Percentiles rank a stretch among this genome's conserved stretches.
Evolutionary conservation across 2,888 invertebrate species (phyloP).

Genomic region (Pseudococcus longispinus): DNA sequence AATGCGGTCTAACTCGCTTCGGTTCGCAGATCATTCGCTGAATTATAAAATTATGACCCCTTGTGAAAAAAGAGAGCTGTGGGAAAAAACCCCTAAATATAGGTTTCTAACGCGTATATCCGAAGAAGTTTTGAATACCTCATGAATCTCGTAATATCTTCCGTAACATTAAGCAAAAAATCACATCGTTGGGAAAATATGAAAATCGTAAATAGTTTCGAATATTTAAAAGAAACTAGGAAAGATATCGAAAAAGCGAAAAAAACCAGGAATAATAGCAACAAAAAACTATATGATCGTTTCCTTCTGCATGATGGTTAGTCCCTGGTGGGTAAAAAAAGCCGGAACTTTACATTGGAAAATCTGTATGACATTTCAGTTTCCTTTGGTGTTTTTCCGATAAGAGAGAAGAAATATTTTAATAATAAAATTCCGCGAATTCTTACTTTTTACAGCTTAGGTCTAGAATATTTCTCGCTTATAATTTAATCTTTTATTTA

Average conservation of each 20-base stretch:
- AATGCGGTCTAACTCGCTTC: background rate
- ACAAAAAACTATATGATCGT: background rate
- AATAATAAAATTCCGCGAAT: conserved; percentile 33
- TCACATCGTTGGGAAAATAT: background rate
- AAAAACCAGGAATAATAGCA: background rate
- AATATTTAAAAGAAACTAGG: background rate
- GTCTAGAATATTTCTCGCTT: conserved; percentile 15
- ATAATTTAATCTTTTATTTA: conserved; percentile 37
- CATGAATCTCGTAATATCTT: conserved; percentile 4
- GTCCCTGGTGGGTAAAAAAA: background rate
- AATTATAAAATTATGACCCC: conserved; percentile 19
- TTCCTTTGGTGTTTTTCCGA: conserved; percentile 2
- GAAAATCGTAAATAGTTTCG: background rate
- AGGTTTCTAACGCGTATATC: background rate
- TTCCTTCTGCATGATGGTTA: background rate
- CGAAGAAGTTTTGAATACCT: conserved; percentile 19
- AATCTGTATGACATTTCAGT: conserved; percentile 32
- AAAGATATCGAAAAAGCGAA: background rate
- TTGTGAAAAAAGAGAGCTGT: background rate
- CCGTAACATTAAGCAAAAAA: conserved; percentile 32
- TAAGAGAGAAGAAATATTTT: background rate
- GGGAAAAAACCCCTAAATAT: background rate
- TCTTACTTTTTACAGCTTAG: background rate
- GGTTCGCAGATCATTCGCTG: background rate
- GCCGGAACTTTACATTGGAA: background rate